Conservation (phyloP, 2,797 vertebrate genomes). For the Cyclura pinguis region DNA sequence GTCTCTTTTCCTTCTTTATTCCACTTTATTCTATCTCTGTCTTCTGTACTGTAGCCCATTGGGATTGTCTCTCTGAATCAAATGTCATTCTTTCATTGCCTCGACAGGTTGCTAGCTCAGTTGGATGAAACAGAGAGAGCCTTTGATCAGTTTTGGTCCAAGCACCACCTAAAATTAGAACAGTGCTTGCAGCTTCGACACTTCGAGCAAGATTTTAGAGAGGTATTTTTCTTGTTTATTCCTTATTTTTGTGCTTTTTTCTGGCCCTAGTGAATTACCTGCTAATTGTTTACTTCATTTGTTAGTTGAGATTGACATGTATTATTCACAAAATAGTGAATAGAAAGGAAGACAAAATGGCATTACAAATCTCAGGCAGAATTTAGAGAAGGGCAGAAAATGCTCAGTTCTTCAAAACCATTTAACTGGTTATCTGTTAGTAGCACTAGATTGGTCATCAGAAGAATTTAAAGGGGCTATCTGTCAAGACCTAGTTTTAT, state of each 20-base stretch:
- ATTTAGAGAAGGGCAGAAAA: not conserved
- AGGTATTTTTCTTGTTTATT: slow-evolving; percentile 79
- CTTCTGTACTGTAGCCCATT: not conserved
- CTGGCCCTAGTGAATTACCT: not conserved
- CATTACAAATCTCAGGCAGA: not conserved
- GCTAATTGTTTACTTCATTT: not conserved
- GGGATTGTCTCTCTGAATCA: not conserved
- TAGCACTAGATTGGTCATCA: no score
- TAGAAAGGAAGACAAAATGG: not conserved
- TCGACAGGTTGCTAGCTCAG: slow-evolving; percentile 89
- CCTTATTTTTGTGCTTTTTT: not conserved
- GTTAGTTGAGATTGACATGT: not conserved
- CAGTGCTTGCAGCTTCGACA: slow-evolving; percentile 93
- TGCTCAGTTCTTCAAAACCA: not conserved
- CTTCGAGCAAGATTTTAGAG: slow-evolving; percentile 94
- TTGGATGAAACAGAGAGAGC: slow-evolving; percentile 94
- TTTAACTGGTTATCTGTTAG: not conserved
- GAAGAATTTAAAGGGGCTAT: no score
- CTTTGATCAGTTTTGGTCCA: slow-evolving; percentile 93
- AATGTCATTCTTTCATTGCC: slow-evolving; percentile 43
- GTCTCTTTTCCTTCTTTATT: not conserved
- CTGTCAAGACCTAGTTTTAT: no score
- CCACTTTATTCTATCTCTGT: no score
- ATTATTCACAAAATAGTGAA: slow-evolving; percentile 6
- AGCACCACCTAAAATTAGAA: slow-evolving; percentile 91